Evolutionary conservation across 2,113 vertebrate genomes (phyloP).

Genomic region (human (Homo sapiens)): DNA sequence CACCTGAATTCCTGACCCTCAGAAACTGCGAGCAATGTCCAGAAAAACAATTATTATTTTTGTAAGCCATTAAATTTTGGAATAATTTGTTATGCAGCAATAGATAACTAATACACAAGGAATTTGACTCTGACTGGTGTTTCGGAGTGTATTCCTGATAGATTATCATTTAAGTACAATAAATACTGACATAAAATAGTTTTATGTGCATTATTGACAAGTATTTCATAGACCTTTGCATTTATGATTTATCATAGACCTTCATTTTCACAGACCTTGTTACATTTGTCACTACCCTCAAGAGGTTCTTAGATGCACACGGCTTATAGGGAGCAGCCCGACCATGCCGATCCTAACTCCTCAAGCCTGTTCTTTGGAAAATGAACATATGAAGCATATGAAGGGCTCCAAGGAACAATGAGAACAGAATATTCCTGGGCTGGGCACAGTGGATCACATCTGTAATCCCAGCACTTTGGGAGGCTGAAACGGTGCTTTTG

Average conservation of each 20-base stretch:
- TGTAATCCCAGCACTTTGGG: too few species aligned
- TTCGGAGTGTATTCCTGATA: background rate
- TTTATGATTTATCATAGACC: too few species aligned
- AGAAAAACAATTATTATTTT: background rate
- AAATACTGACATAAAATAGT: background rate
- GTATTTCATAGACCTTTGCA: background rate
- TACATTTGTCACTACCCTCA: background rate
- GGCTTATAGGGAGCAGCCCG: background rate
- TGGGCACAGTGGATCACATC: too few species aligned
- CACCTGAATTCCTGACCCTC: background rate
- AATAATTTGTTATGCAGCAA: background rate
- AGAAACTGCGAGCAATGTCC: background rate
- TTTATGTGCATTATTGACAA: constrained; percentile 1
- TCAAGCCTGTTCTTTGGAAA: background rate
- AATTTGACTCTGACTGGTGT: background rate
- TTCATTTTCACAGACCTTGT: background rate
- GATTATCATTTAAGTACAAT: background rate
- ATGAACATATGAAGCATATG: background rate
- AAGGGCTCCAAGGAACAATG: background rate
- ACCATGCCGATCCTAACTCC: background rate
- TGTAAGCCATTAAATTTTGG: background rate
- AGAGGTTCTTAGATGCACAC: background rate
- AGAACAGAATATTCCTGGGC: background rate
- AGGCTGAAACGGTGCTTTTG: too few species aligned
- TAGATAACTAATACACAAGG: background rate